Conservation (phyloP, 2,113 vertebrate genomes). For the Gobius niger region DNA sequence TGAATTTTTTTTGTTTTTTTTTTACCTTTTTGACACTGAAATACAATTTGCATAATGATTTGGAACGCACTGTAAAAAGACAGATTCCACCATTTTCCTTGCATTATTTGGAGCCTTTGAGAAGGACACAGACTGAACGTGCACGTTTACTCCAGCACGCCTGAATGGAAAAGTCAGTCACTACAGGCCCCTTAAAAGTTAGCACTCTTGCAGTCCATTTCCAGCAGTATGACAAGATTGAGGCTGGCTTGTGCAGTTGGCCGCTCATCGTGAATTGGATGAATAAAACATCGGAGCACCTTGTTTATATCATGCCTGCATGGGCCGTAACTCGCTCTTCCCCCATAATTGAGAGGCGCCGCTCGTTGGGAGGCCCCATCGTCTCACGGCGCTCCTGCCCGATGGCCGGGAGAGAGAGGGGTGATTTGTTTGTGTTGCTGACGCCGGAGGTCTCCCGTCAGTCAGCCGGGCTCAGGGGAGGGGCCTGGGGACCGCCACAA, state of each 20-base stretch:
- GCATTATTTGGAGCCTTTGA: too few relatives aligned
- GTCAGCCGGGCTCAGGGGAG: too few relatives aligned
- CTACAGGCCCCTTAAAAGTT: not conserved
- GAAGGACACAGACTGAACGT: too few relatives aligned
- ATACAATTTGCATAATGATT: too few relatives aligned
- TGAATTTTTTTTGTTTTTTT: too few relatives aligned
- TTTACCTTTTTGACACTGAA: too few relatives aligned
- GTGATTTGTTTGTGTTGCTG: conserved; percentile 47
- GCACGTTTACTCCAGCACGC: too few relatives aligned
- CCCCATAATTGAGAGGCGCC: conserved; percentile 67
- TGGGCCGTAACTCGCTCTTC: conserved; percentile 61
- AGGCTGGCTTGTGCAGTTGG: conserved; percentile 23
- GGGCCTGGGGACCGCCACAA: too few relatives aligned
- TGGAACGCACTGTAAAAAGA: too few relatives aligned
- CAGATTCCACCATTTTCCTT: too few relatives aligned
- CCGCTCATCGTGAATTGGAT: conserved; percentile 63
- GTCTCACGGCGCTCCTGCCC: conserved; percentile 61
- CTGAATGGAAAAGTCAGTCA: not conserved
- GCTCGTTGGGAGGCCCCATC: conserved; percentile 49
- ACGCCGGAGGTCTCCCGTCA: too few relatives aligned
- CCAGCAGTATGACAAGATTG: conserved; percentile 11
- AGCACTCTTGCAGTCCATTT: conserved; percentile 37
- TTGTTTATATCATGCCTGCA: conserved; percentile 72
- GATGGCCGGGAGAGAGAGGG: conserved; percentile 33
- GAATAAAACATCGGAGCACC: conserved; percentile 72